Evolutionary conservation across 2,113 vertebrate species (phyloP).

Genomic region (Istiophorus platypterus): DNA sequence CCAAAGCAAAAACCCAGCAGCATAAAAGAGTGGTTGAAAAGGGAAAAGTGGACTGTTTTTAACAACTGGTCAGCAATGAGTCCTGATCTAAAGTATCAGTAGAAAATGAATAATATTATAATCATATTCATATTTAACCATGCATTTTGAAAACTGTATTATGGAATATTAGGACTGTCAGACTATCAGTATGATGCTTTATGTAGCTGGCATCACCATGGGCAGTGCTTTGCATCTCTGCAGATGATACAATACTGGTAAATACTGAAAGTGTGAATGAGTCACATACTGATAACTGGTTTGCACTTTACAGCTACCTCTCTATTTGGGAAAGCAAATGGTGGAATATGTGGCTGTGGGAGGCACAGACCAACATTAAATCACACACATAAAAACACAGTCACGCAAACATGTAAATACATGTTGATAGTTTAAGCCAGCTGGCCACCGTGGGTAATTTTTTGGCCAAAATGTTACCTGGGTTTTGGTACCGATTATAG

Average conservation of each 20-base stretch:
- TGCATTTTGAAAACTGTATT: neutral
- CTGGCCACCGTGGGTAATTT: too few species aligned
- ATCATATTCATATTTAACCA: neutral
- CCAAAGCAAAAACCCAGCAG: too few species aligned
- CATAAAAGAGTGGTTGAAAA: too few species aligned
- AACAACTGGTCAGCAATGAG: too few species aligned
- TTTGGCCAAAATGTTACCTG: too few species aligned
- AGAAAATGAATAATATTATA: neutral
- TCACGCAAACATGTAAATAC: neutral
- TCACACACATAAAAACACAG: neutral
- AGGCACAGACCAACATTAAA: conserved; percentile 7
- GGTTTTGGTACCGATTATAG: neutral
- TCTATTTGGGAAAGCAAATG: conserved; percentile 2
- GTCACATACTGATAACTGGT: conserved; percentile 6
- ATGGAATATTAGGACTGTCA: neutral
- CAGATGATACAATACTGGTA: neutral
- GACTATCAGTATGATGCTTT: too few species aligned
- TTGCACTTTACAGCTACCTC: neutral
- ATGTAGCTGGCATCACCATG: too few species aligned
- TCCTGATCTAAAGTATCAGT: neutral
- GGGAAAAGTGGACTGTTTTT: too few species aligned
- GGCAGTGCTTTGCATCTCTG: neutral
- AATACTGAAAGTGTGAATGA: conserved; percentile 2
- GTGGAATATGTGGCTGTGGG: conserved; percentile 11
- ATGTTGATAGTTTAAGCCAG: too few species aligned